Base-by-base conservation (phyloP, 1,140 invertebrate species). In the Anadara kagoshimensis region DNA sequence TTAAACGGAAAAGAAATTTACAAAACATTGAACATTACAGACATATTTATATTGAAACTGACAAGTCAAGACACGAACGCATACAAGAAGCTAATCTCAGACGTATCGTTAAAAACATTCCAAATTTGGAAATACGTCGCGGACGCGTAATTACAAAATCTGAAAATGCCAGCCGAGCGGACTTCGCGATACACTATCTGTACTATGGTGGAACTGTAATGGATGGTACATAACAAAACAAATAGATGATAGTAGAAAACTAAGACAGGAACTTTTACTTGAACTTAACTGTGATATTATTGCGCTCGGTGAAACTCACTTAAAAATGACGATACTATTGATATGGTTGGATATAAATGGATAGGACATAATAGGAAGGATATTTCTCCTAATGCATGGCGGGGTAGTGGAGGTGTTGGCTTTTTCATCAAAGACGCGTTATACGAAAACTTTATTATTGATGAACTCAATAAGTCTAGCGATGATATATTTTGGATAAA, bases 371-470 rank as follows among this genome's bases (percentile, higher is more conserved):
- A 61, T 44, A 61, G 36, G 44, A 43, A 26, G 11, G 7, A 43
- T 5, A 44, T 61, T 44, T n/a, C n/a, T 10, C 12, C 14, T 11
- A 61, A 61, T 20, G 12, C 58, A 20, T 61, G 58, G 36, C 36
- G 58, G 5, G 58, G 58, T n/a, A 61, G 58, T 20, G 58, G 58
- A 16, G 58, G 58, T 61, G n/a, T 61, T 14, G 36, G 58, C 18
- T 59, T 59, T 59, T 43, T 59, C 36, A 2, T 59, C 3, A 59
- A 59, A 59, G 2, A 5, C 12, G 3, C 4, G 4, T 18, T 59
- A n/a, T n/a, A 12, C 2, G 5, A 36, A 8, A 5, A 36, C 18
- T 59, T 59, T 59, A 36, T 41, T 4, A 36, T 59, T 4, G 18
- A 59, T 36, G 43, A 41, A n/a, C 18, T 59, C 10, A 36, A 59